A percentile compares a stretch with the other conserved stretches of the same genome.
Evolutionary conservation across 2,797 vertebrate species (phyloP).

Genomic region (Ptychobarbus kaznakovi): DNA sequence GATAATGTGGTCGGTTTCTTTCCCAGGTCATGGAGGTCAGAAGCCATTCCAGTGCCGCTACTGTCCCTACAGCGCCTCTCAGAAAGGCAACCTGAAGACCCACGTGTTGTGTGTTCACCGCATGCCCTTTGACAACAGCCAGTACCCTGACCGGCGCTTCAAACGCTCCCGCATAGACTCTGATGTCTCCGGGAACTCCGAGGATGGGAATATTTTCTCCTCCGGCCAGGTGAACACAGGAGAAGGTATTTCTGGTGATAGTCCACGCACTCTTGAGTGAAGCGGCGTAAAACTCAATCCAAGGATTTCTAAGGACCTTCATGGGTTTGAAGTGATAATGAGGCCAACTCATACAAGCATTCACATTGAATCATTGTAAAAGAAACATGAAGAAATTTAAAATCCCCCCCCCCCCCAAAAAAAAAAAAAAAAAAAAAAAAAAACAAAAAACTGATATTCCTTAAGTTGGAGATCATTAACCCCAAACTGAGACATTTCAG

Average conservation of each 20-base stretch:
- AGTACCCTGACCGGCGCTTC: conserved; percentile 92
- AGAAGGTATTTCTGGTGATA: conserved; percentile 70
- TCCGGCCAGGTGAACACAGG: conserved; percentile 63
- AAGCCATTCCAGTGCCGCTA: conserved; percentile 91
- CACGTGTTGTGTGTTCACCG: conserved; percentile 94
- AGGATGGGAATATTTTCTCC: conserved; percentile 71
- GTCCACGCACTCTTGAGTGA: conserved; percentile 71
- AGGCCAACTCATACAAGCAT: not conserved
- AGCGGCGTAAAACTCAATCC: conserved; percentile 22
- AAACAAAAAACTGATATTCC: conserved; percentile 3
- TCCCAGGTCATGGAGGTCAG: conserved; percentile 77
- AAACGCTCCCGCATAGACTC: conserved; percentile 87
- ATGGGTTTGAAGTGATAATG: conserved; percentile 25
- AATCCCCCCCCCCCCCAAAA: not conserved
- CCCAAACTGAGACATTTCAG: conserved; percentile 5
- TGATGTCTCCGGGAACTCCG: conserved; percentile 74
- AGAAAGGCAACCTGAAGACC: conserved; percentile 97
- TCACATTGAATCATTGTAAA: not conserved
- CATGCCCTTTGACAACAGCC: conserved; percentile 97
- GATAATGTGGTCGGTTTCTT: conserved; percentile 56
- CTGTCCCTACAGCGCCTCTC: conserved; percentile 93
- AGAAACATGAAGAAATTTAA: not conserved
- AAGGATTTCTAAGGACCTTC: conserved; percentile 46
- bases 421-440: no score
- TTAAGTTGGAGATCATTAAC: conserved; percentile 28